Evolutionary conservation across 2,888 invertebrate species (phyloP).

Genomic region (Tenthredo amoena): DNA sequence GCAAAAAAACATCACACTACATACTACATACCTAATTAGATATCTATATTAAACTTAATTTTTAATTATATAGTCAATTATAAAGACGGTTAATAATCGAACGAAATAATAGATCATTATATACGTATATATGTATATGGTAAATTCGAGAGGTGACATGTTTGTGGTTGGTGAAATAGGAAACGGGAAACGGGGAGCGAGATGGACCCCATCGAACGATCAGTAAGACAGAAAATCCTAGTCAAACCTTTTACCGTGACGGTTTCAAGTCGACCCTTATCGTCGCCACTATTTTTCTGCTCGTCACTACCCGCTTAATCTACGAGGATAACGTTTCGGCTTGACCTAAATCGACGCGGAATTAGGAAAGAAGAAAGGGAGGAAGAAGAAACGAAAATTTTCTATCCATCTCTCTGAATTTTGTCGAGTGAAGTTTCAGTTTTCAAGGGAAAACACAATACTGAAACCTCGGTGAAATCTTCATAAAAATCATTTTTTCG

Average conservation of each 20-base stretch:
- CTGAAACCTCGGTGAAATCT: no score
- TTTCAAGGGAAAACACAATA: no score
- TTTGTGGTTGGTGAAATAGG: not conserved
- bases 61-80: constrained; percentile 13
- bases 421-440: no score
- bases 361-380: not conserved
- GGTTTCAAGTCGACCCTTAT: constrained; percentile 18
- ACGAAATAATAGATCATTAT: constrained; percentile 2
- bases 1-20: not conserved
- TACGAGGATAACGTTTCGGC: constrained; percentile 29
- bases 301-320: not conserved
- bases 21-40: not conserved
- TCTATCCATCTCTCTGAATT: not conserved
- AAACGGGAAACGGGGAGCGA: not conserved
- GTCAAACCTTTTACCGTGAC: constrained; percentile 32
- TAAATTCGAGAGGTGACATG: not conserved
- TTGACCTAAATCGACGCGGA: constrained; percentile 2
- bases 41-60: not conserved
- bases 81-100: not conserved
- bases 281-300: constrained; percentile 13
- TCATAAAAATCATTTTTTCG: no score
- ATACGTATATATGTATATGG: not conserved
- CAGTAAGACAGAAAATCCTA: not conserved
- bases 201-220: constrained; percentile 18
- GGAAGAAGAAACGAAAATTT: not conserved